These are phyloP conservation scores for Drosophila antonietae DNA, from an alignment of 2,888 invertebrate species.

Conservation along the genomic window DNA sequence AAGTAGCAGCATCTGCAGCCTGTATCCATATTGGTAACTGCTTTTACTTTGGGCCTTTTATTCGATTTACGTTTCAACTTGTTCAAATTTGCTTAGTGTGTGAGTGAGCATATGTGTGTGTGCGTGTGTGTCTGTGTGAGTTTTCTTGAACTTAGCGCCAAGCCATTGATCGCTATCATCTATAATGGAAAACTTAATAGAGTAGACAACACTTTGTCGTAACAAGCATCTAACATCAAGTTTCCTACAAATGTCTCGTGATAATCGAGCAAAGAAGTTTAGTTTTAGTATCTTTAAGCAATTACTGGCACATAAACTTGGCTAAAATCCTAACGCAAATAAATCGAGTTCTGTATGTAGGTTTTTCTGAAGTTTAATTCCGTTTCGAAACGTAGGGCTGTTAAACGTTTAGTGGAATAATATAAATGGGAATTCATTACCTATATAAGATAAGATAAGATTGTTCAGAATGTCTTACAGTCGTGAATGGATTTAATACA, in stretches of 20 bases:
- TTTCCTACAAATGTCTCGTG: constrained; percentile 42
- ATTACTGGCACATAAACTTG: constrained; percentile 9
- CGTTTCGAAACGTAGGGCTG: background rate
- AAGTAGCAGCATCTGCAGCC: constrained; percentile 46
- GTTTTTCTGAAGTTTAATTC: background rate
- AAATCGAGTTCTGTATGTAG: constrained; percentile 2
- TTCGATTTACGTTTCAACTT: constrained; percentile 75
- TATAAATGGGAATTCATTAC: background rate
- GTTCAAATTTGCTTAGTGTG: constrained; percentile 50
- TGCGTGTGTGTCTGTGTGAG: constrained; percentile 30
- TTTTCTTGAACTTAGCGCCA: constrained; percentile 43
- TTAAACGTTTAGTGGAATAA: background rate
- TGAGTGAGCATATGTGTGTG: constrained; percentile 17
- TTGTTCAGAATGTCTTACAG: too few relatives aligned
- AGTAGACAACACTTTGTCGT: constrained; percentile 55
- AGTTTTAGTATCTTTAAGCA: constrained; percentile 20
- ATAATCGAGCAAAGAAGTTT: constrained; percentile 40
- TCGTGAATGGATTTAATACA: too few relatives aligned
- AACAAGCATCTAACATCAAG: constrained; percentile 34
- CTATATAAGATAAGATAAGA: background rate
- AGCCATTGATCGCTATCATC: constrained; percentile 65
- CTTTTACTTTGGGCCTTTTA: constrained; percentile 76
- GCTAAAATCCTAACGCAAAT: background rate
- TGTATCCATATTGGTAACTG: constrained; percentile 65
- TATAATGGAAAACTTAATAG: constrained; percentile 76